Base-by-base conservation (phyloP, 2,888 invertebrate genomes). In the Sympetrum striolatum region DNA sequence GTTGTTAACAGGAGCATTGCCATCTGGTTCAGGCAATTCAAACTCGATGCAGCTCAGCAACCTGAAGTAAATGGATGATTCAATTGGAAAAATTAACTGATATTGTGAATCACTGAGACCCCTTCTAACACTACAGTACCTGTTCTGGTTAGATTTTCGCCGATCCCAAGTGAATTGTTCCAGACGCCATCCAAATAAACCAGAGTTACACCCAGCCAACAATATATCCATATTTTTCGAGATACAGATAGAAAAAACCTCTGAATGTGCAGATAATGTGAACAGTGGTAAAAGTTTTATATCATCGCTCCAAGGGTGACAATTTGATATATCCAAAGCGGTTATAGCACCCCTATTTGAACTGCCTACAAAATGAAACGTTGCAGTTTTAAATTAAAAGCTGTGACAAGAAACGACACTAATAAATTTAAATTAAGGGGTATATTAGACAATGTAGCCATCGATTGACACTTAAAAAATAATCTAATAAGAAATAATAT, bases 201-300 rank as follows among this genome's bases (percentile, higher is more conserved):
- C 92, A 86, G 91, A 91, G 86, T 92, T 91, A 81, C 91, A 91
- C 25, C 92, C 92, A 3, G 92, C 92, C 60, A 93, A 91, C n/a
- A 93, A 91, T 35, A 92, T 91, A n/a, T 92, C 90, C 35, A 91
- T 90, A 10, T 90, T 79, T 39, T 86, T 86, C 12, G 86, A 86
- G 58, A 86, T 60, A 37, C 64, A 64, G n/a, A 86, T 39, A 3
- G 86, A 86, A 37, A 86, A 86, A 37, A 60, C 64, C n/a, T 86
- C 86, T 64, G 86, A 86, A 60, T 86, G 86, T 2, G 86, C 60
- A 2, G 60, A 64, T n/a, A 86, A 10, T 14, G 86, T 58, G 12
- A 86, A 18, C n/a, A 86, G 18, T 22, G 60, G 86, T 37, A 37
- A 39, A 31, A 60, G 86, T 37, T 86, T 60, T 10, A 60, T 8